phyloP scores from a whole-genome alignment of 2,113 vertebrate species.

The Chloebia gouldiae region DNA sequence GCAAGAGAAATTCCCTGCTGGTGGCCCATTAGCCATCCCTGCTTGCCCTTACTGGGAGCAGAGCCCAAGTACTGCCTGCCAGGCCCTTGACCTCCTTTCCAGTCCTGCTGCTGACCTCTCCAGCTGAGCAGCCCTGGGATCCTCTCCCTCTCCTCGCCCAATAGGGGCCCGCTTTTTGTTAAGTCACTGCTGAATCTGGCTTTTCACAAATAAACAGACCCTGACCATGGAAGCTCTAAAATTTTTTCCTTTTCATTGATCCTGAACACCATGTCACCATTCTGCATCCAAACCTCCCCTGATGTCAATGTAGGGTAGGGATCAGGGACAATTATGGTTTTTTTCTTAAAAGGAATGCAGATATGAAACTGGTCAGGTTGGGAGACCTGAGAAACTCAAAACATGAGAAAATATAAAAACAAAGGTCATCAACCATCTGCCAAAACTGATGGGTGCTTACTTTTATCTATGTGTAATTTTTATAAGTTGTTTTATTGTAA shows the following conservation, averaged over 20 bases:
- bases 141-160: not conserved
- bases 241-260: not conserved
- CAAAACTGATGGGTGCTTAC: not conserved
- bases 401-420: not conserved
- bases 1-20: not conserved
- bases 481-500: not conserved
- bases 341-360: not conserved
- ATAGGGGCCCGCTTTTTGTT: not conserved
- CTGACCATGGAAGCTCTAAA: not conserved
- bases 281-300: not conserved
- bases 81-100: not conserved
- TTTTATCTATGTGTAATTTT: not conserved
- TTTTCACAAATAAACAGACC: not conserved
- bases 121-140: not conserved
- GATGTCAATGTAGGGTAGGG: not conserved
- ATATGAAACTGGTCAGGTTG: not conserved
- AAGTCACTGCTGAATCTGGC: not conserved
- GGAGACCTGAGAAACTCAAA: not conserved
- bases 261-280: not conserved
- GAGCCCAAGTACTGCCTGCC: not conserved
- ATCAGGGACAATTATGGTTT: not conserved
- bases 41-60: not conserved
- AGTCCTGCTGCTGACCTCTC: not conserved
- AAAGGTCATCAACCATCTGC: not conserved
- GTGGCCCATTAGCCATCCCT: not conserved